These are phyloP conservation scores for Pseudochromis fuscus DNA, from an alignment of 2,797 vertebrate genomes.

Conservation along the genomic window DNA sequence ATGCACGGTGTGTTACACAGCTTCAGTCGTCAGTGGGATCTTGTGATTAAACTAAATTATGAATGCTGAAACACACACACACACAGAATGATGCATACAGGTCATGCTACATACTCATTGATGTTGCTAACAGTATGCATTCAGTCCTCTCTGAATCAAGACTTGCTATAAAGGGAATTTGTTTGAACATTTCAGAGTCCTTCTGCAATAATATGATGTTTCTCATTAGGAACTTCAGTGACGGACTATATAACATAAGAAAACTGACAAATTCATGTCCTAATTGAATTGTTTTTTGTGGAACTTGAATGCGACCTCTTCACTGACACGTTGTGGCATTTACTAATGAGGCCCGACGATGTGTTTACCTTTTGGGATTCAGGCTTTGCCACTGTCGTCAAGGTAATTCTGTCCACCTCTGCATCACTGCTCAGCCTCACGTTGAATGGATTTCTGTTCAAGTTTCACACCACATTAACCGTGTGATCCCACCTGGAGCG, in stretches of 20 bases:
- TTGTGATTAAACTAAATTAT: constrained; percentile 25
- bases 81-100: neutral
- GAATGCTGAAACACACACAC: constrained; percentile 31
- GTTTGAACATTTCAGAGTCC: neutral
- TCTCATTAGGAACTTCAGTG: neutral
- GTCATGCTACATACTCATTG: neutral
- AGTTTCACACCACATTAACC: constrained; percentile 52
- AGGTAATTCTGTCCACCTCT: constrained; percentile 5
- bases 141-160: neutral
- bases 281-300: neutral
- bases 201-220: neutral
- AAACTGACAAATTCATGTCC: too few relatives aligned
- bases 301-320: neutral
- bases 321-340: neutral
- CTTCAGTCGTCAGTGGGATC: constrained; percentile 35
- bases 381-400: constrained; percentile 8
- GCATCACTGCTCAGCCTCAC: neutral
- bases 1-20: constrained; percentile 38
- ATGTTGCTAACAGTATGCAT: neutral
- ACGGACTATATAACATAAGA: too few relatives aligned
- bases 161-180: constrained; percentile 4
- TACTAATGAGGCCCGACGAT: neutral
- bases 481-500: constrained; percentile 35
- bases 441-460: constrained; percentile 42
- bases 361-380: constrained; percentile 4